Evolutionary conservation across 2,113 vertebrate genomes (phyloP).

Genomic region (Sprattus sprattus): DNA sequence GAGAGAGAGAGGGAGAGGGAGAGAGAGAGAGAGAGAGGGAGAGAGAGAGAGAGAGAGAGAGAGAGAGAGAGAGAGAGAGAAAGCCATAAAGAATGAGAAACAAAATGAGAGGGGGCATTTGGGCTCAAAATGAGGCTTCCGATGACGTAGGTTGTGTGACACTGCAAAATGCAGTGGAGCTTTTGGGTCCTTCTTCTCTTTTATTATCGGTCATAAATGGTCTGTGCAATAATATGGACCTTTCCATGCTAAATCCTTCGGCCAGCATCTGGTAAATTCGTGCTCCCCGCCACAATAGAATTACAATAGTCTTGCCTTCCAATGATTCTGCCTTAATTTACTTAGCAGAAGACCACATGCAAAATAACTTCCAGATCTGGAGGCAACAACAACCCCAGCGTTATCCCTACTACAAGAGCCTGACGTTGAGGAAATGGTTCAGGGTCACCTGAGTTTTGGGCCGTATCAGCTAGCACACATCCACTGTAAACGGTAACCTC

Average conservation of each 20-base stretch:
- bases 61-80: neutral
- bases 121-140: neutral
- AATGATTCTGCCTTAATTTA: slow-evolving; percentile 4
- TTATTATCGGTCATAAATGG: neutral
- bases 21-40: neutral
- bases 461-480: neutral
- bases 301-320: slow-evolving; percentile 6
- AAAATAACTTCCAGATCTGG: neutral
- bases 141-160: neutral
- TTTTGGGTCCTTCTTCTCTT: neutral
- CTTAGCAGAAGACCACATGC: slow-evolving; percentile 14
- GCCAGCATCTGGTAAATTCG: neutral
- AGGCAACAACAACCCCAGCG: neutral
- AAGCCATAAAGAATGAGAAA: neutral
- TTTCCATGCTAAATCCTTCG: slow-evolving; percentile 6
- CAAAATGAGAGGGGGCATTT: neutral
- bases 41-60: neutral
- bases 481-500: neutral
- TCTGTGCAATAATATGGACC: neutral
- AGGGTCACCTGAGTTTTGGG: neutral
- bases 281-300: neutral
- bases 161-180: neutral
- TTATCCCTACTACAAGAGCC: neutral
- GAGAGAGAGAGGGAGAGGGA: no score
- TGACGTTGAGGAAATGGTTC: neutral